These are phyloP conservation scores for Catocala fraxini DNA, from an alignment of 2,888 invertebrate species.

Conservation along the genomic window DNA sequence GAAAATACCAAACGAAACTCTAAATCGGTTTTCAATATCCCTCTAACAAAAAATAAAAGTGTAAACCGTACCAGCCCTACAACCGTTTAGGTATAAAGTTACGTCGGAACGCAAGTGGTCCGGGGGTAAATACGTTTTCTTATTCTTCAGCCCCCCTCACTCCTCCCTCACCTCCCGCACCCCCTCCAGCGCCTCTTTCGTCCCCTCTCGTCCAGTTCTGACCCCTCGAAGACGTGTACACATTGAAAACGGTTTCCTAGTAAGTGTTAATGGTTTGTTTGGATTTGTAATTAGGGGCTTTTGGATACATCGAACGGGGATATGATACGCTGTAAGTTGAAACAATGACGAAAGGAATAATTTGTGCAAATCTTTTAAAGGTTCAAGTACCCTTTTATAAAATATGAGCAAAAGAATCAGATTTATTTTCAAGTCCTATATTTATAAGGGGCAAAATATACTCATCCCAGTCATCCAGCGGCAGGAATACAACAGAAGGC, in stretches of 20 bases:
- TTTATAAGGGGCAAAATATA: too few relatives aligned
- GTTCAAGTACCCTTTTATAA: too few relatives aligned
- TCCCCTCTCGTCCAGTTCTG: slow-evolving; percentile 30
- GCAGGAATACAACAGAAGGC: too few relatives aligned
- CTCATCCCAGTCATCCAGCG: too few relatives aligned
- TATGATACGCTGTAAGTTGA: slow-evolving; percentile 25
- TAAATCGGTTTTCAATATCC: slow-evolving; percentile 8
- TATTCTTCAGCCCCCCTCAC: slow-evolving; percentile 59
- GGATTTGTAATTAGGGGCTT: slow-evolving; percentile 68
- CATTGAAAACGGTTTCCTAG: slow-evolving; percentile 50
- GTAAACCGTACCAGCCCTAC: slow-evolving; percentile 61
- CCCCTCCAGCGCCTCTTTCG: slow-evolving; percentile 28
- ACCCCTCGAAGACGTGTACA: slow-evolving; percentile 52
- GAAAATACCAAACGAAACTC: neutral
- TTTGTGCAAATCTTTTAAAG: too few relatives aligned
- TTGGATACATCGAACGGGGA: slow-evolving; percentile 29
- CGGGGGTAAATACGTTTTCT: slow-evolving; percentile 77
- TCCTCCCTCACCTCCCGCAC: slow-evolving; percentile 16
- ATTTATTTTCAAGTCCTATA: too few relatives aligned
- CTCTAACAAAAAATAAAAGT: neutral
- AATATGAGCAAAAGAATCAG: too few relatives aligned
- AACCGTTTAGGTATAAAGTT: slow-evolving; percentile 71
- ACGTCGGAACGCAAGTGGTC: slow-evolving; percentile 72
- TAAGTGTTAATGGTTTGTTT: slow-evolving; percentile 69
- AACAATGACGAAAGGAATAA: neutral